Base-by-base conservation (phyloP, 2,888 invertebrate species). In the Idaea aversata region DNA sequence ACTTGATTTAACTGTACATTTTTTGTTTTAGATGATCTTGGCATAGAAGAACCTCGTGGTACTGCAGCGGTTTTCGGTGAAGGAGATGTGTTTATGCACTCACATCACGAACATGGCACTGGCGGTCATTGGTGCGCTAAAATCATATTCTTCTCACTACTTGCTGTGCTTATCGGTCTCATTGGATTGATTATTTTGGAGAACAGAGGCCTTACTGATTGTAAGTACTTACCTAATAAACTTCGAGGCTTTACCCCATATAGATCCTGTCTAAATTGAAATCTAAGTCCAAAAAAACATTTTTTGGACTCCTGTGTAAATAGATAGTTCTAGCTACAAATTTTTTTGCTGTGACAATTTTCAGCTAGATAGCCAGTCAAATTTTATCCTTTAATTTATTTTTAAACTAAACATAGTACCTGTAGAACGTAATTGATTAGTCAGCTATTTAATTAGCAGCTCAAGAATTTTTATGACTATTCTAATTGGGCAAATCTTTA, bases 41-140 rank as follows among this genome's bases (percentile, higher is more conserved):
- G 88, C 63, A 76, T 90, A 65, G 90, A 89, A 64, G 91, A 90
- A 72, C 90, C 89, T 79, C 90, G 91, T 80, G 92, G 92, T 15
- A 93, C 93, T 35, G 85, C 91, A 34, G 93, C 92, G 64, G 82
- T 81, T 62, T 81, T 93, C 15, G 93, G 94, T 38, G 94, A 93
- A 74, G 96, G 96, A 64, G 96, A 96, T 87, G 93, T 96, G 69
- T 95, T 95, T 76, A 95, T 97, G 80, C 97, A 97, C 83, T 94
- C 97, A 34, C 95, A 96, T 63, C 95, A 96, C 75, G 97, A 97
- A 59, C 95, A 94, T 75, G 95, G 95, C 61, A 96, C 96, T 15
- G 97, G 97, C 60, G 97, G 97, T 47, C 96, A 97, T 81, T 95
- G 96, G 94, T 97, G 97, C 87, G 96, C 97, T 57, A 97, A 97